These are phyloP conservation scores for Lapara coniferarum DNA, from an alignment of 2,888 invertebrate genomes.

Conservation along the genomic window DNA sequence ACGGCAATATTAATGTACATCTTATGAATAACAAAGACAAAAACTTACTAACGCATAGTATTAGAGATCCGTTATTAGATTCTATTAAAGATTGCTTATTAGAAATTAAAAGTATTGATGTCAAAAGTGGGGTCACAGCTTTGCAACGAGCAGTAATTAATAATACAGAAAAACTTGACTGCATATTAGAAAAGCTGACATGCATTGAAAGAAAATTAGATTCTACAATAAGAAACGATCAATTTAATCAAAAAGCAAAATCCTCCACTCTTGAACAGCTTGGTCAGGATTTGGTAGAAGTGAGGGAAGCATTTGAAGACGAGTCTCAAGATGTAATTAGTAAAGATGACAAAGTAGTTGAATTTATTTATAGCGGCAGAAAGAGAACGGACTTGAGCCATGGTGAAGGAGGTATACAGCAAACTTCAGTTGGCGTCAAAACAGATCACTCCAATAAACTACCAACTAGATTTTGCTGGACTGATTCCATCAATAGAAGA, in stretches of 20 bases:
- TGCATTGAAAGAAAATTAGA: constrained; percentile 62
- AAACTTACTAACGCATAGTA: constrained; percentile 60
- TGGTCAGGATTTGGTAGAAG: constrained; percentile 57
- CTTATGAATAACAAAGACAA: constrained; percentile 73
- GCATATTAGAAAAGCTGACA: constrained; percentile 57
- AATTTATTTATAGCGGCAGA: constrained; percentile 35
- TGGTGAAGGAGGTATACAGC: constrained; percentile 50
- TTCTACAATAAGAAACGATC: constrained; percentile 22
- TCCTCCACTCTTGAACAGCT: constrained; percentile 63
- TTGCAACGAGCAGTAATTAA: constrained; percentile 53
- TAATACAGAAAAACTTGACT: constrained; percentile 60
- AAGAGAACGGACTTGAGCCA: constrained; percentile 42
- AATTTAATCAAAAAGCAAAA: constrained; percentile 36
- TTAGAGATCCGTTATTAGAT: constrained; percentile 62
- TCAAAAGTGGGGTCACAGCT: constrained; percentile 47
- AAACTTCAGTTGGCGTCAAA: constrained; percentile 43
- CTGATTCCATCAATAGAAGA: constrained; percentile 55
- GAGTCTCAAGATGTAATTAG: constrained; percentile 51
- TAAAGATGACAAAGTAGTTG: constrained; percentile 41
- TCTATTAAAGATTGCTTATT: constrained; percentile 63
- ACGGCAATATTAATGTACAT: constrained; percentile 69
- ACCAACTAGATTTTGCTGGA: constrained; percentile 74
- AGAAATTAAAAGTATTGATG: constrained; percentile 49
- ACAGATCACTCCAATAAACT: constrained; percentile 57
- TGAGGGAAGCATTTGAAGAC: constrained; percentile 58